These are phyloP conservation scores for Archocentrus centrarchus DNA, from an alignment of 2,113 vertebrate species.

Conservation along the genomic window DNA sequence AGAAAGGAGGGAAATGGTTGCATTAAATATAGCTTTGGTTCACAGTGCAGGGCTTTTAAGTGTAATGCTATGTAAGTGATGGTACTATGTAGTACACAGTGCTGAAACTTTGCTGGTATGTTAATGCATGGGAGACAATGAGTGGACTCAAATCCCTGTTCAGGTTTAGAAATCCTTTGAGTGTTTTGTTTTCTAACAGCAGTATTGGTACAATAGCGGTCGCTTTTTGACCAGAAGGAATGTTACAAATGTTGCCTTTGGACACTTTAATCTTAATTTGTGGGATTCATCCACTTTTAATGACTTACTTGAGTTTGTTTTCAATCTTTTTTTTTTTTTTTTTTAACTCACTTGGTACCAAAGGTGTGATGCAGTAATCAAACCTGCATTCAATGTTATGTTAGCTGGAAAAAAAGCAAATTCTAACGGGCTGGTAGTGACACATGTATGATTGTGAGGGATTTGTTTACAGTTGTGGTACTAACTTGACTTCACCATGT, in stretches of 20 bases:
- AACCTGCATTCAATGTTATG: not conserved
- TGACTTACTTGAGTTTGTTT: slow-evolving; percentile 1
- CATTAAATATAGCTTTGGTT: not conserved
- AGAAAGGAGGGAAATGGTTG: not conserved
- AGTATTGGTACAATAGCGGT: slow-evolving; percentile 38
- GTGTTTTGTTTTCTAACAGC: slow-evolving; percentile 13
- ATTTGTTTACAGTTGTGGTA: slow-evolving; percentile 47
- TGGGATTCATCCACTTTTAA: slow-evolving; percentile 5
- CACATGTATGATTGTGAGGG: not conserved
- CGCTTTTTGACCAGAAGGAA: slow-evolving; percentile 34
- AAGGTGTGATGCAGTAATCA: not conserved
- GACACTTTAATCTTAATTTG: not conserved
- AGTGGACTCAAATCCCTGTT: not conserved
- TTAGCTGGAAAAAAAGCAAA: not conserved
- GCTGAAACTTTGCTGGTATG: not conserved
- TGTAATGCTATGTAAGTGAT: slow-evolving; percentile 33
- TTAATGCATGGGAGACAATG: not conserved
- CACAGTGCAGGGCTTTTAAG: not conserved
- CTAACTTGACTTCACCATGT: slow-evolving; percentile 26
- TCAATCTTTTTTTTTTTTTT: not conserved
- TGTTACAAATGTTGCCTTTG: slow-evolving; percentile 19
- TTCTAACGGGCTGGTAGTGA: not conserved
- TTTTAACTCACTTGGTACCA: slow-evolving; percentile 8
- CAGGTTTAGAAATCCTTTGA: not conserved
- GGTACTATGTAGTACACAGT: slow-evolving; percentile 10